phyloP scores from a whole-genome alignment of 2,888 invertebrate genomes.

The Oxycera nigricornis region DNA sequence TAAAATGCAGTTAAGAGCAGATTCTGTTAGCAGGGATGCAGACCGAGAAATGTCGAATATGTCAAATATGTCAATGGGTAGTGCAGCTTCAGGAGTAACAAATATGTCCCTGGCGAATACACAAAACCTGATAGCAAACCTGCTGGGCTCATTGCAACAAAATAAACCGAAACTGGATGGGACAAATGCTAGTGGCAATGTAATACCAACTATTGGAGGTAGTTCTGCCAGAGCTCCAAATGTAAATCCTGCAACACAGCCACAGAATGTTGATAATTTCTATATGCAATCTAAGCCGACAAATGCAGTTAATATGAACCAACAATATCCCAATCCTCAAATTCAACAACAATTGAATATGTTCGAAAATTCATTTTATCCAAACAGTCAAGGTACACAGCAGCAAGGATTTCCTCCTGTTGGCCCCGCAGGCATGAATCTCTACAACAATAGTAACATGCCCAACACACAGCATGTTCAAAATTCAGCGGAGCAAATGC shows the following conservation, averaged over 20 bases:
- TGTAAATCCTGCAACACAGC: background rate
- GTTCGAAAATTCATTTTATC: constrained; percentile 6
- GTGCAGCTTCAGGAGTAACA: constrained; percentile 51
- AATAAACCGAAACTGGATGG: constrained; percentile 44
- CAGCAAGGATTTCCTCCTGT: background rate
- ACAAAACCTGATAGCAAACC: constrained; percentile 69
- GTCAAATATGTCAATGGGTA: constrained; percentile 55
- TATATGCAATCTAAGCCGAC: background rate
- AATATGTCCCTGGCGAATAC: constrained; percentile 65
- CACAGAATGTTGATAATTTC: background rate
- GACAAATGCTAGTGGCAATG: background rate
- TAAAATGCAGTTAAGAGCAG: constrained; percentile 57
- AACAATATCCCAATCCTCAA: constrained; percentile 34
- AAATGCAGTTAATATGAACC: constrained; percentile 5
- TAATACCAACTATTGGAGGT: constrained; percentile 30
- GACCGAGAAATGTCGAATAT: constrained; percentile 49
- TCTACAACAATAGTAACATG: background rate
- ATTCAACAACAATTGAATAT: constrained; percentile 39
- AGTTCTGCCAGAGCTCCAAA: background rate
- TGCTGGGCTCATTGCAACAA: constrained; percentile 68
- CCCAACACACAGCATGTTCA: background rate
- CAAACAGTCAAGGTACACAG: background rate
- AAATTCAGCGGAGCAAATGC: too few species aligned
- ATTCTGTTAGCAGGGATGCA: constrained; percentile 53
- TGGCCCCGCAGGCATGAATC: background rate